phyloP scores from a whole-genome alignment of 2,113 vertebrate species.

The Lichenostomus cassidix region DNA sequence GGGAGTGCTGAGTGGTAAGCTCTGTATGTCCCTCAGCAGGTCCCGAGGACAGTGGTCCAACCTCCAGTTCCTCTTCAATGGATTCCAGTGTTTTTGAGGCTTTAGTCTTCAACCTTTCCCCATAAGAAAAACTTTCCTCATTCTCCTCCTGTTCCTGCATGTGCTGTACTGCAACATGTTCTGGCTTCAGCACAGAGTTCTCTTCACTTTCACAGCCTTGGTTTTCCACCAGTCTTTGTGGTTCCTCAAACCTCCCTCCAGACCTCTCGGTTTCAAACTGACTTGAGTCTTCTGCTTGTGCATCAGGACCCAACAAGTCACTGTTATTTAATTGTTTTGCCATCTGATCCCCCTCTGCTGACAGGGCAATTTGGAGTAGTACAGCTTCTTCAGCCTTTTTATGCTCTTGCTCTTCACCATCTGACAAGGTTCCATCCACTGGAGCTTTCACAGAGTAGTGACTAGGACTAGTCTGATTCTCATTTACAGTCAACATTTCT shows the following conservation, averaged over 20 bases:
- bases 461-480: not conserved
- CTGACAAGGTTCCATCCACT: not conserved
- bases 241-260: not conserved
- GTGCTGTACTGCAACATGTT: not conserved
- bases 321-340: not conserved
- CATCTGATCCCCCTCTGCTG: not conserved
- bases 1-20: not conserved
- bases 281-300: not conserved
- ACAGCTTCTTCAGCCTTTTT: not conserved
- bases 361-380: not conserved
- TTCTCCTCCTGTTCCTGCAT: not conserved
- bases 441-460: not conserved
- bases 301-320: not conserved
- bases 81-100: constrained; percentile 37
- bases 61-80: constrained; percentile 11
- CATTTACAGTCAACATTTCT: not conserved
- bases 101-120: not conserved
- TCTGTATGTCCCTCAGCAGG: not conserved
- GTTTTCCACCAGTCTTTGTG: not conserved
- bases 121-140: not conserved
- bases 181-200: not conserved
- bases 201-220: not conserved
- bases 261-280: not conserved
- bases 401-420: not conserved
- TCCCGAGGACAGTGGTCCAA: not conserved